These are phyloP conservation scores for Hippolais icterina DNA, from an alignment of 2,113 vertebrate genomes.

Conservation along the genomic window DNA sequence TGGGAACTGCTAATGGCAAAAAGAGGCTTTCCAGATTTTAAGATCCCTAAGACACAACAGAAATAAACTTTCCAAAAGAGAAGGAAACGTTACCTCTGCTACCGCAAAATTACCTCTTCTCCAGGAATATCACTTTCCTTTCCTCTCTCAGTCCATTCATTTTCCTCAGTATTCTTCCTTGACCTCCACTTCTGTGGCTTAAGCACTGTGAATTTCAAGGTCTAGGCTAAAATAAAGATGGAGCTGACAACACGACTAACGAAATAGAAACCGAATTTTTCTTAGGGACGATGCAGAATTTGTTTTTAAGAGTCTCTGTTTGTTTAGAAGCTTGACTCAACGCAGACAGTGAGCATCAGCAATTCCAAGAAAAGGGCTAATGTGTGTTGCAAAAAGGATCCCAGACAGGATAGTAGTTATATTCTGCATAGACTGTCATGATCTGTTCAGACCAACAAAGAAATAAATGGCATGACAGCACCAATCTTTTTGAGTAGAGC, in stretches of 20 bases:
- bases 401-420: background rate
- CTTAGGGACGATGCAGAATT: background rate
- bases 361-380: background rate
- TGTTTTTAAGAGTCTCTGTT: background rate
- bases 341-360: rapidly evolving
- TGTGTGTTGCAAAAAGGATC: background rate
- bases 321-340: background rate
- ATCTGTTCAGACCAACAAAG: background rate
- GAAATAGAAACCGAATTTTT: background rate
- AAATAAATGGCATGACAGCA: background rate
- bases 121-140: background rate
- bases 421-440: background rate
- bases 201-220: background rate
- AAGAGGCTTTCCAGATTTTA: background rate
- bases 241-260: background rate
- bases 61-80: background rate
- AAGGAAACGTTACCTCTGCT: background rate
- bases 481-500: background rate
- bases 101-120: background rate
- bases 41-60: background rate
- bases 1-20: background rate
- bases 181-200: background rate
- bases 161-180: background rate
- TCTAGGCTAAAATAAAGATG: background rate
- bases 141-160: background rate